These are phyloP conservation scores for Druceiella hillmani DNA, from an alignment of 2,888 invertebrate genomes.

Conservation along the genomic window DNA sequence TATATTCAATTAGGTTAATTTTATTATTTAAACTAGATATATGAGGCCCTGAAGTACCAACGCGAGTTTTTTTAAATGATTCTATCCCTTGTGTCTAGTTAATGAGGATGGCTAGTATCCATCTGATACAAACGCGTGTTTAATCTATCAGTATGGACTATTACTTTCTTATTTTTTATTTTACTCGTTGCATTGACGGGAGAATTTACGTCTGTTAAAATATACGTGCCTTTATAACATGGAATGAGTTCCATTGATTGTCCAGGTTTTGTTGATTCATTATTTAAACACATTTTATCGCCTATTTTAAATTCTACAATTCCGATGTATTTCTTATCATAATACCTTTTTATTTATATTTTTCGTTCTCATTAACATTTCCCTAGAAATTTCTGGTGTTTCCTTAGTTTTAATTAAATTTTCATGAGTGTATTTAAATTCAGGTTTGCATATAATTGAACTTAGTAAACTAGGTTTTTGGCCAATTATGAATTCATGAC, in stretches of 20 bases:
- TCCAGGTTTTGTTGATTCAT: background rate
- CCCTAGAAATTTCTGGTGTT: constrained; percentile 16
- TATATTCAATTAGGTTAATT: no score
- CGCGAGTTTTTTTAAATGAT: no score
- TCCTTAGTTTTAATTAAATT: constrained; percentile 22
- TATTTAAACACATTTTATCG: background rate
- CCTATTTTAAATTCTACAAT: background rate
- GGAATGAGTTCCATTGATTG: background rate
- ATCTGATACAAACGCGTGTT: background rate
- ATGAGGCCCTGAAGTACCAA: no score
- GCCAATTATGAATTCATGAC: no score
- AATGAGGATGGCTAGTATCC: background rate
- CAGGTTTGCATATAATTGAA: constrained; percentile 21
- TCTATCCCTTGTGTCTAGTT: no score
- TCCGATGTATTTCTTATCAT: constrained; percentile 10
- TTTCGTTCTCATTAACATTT: constrained; percentile 14
- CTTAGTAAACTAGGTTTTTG: constrained; percentile 20
- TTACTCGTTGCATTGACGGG: background rate
- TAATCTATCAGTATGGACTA: background rate
- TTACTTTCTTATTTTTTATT: background rate
- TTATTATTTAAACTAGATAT: no score
- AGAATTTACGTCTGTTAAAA: background rate
- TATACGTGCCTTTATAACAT: background rate
- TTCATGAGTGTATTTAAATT: constrained; percentile 23
- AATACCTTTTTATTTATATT: constrained; percentile 10